These are phyloP conservation scores for Pecten maximus DNA, from an alignment of 2,888 invertebrate species.

Conservation along the genomic window DNA sequence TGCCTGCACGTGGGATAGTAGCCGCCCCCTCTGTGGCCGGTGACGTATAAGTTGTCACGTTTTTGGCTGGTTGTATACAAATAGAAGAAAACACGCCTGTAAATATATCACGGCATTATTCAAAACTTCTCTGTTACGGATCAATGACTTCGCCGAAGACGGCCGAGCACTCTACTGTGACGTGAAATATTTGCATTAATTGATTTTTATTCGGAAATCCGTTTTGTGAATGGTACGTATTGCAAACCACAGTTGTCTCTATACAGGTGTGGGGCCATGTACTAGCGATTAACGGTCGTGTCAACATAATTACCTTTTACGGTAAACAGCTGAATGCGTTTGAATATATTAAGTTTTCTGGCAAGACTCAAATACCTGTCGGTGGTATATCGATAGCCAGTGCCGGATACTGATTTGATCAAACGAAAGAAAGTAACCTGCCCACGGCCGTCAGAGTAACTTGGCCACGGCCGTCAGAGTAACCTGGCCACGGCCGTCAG, in stretches of 20 bases:
- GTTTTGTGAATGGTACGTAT: not conserved
- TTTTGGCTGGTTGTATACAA: not conserved
- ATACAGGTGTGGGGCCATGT: not conserved
- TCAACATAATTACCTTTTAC: not conserved
- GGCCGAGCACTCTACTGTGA: not conserved
- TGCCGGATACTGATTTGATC: no score
- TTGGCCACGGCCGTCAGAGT: no score
- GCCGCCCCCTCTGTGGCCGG: no score
- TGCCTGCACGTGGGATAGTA: no score
- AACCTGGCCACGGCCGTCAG: no score
- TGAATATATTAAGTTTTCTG: no score
- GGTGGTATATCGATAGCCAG: no score
- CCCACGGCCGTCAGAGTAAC: no score
- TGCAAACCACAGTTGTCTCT: not conserved
- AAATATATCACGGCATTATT: not conserved
- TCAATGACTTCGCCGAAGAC: not conserved
- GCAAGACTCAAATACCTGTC: no score
- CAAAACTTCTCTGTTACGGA: not conserved
- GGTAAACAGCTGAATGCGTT: not conserved
- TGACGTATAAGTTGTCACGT: not conserved
- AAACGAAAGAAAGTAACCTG: no score
- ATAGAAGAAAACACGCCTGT: not conserved
- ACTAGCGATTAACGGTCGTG: not conserved
- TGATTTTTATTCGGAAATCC: not conserved
- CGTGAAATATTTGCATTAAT: not conserved